phyloP scores from a whole-genome alignment of 2,797 vertebrate genomes.

The Columba guinea region DNA sequence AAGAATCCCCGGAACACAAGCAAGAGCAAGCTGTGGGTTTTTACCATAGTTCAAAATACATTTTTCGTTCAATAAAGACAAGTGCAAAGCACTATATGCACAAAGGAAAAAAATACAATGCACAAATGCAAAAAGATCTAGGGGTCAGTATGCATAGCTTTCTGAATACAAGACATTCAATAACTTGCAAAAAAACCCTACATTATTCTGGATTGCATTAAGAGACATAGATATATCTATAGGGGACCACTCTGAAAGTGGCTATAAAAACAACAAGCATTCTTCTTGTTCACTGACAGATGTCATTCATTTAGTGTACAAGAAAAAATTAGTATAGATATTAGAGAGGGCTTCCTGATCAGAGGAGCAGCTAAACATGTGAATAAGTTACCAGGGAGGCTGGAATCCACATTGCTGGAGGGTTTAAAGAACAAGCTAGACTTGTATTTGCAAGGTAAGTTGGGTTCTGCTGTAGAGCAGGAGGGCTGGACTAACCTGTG shows the following conservation, averaged over 20 bases:
- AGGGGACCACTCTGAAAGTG: neutral
- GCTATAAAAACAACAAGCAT: neutral
- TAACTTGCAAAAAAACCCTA: neutral
- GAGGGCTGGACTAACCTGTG: neutral
- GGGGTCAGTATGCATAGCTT: neutral
- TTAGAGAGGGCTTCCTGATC: neutral
- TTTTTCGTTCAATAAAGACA: neutral
- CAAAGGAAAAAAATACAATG: neutral
- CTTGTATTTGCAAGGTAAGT: neutral
- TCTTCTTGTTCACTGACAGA: neutral
- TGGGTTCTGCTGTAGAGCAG: neutral
- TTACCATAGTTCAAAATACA: neutral
- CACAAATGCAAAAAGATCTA: neutral
- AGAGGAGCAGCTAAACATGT: neutral
- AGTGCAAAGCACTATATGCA: fast-evolving
- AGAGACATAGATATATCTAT: neutral
- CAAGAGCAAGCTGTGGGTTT: neutral
- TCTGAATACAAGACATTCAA: neutral
- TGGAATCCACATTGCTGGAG: neutral
- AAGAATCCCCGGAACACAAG: neutral
- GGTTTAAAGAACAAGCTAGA: neutral
- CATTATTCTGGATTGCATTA: neutral
- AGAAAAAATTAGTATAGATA: neutral
- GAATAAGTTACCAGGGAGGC: neutral
- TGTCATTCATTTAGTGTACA: neutral